These are phyloP conservation scores for Limanda limanda DNA, from an alignment of 2,113 vertebrate genomes.

Conservation along the genomic window DNA sequence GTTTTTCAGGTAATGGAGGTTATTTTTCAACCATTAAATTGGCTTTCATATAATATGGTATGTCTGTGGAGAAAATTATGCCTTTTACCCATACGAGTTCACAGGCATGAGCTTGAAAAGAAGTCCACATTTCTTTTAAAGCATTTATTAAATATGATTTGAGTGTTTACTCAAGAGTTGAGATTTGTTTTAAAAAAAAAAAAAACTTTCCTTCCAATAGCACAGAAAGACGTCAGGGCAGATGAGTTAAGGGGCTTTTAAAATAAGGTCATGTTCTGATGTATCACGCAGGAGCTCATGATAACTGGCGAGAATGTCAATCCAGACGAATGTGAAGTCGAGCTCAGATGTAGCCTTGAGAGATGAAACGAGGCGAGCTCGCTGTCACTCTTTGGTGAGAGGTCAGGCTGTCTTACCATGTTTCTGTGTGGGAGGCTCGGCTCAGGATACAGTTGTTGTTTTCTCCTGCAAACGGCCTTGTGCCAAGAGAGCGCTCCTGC, in stretches of 20 bases:
- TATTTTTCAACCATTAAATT: constrained; percentile 2
- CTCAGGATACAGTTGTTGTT: background rate
- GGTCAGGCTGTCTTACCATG: constrained; percentile 28
- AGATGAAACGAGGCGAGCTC: constrained; percentile 34
- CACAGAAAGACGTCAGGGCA: constrained; percentile 2
- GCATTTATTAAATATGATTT: background rate
- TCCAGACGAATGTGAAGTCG: constrained; percentile 37
- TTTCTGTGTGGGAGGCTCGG: constrained; percentile 47
- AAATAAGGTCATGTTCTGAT: background rate
- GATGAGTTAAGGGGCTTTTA: constrained; percentile 12
- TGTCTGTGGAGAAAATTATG: background rate
- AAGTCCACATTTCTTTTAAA: background rate
- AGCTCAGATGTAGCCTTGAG: constrained; percentile 43
- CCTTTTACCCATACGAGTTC: too few species aligned
- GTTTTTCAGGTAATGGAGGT: constrained; percentile 1
- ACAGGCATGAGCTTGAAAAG: background rate
- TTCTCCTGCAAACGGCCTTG: constrained; percentile 34
- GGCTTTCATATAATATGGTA: background rate
- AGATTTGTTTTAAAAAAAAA: background rate
- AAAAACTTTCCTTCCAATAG: background rate
- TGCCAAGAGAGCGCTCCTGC: constrained; percentile 14
- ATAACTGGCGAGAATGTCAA: constrained; percentile 42
- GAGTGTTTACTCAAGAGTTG: background rate
- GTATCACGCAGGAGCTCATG: constrained; percentile 8
- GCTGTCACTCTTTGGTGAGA: constrained; percentile 44